Conservation (phyloP, 2,888 invertebrate species). For the Aelia acuminata region DNA sequence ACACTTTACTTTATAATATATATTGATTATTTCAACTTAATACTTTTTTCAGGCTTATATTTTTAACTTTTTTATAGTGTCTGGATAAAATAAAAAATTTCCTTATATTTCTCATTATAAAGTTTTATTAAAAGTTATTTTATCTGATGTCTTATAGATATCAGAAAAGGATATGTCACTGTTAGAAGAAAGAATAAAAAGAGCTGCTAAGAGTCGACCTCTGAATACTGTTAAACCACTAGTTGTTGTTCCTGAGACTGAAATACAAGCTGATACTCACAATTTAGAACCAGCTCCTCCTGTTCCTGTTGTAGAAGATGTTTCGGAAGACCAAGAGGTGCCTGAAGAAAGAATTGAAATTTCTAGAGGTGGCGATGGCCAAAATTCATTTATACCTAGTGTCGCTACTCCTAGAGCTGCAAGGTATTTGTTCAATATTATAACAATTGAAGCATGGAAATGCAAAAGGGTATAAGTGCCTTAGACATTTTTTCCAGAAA, state of each 20-base stretch:
- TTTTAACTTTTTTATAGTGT: too few relatives aligned
- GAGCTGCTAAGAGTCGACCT: conserved; percentile 78
- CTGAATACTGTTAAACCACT: conserved; percentile 69
- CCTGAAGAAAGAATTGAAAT: conserved; percentile 48
- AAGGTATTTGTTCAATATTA: not conserved
- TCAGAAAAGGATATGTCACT: conserved; percentile 95
- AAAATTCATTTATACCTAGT: not conserved
- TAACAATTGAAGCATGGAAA: too few relatives aligned
- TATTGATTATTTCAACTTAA: not conserved
- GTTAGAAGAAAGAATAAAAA: conserved; percentile 95
- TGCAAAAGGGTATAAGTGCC: too few relatives aligned
- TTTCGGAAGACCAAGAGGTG: conserved; percentile 55
- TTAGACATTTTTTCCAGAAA: too few relatives aligned
- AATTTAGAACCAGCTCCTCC: conserved; percentile 64
- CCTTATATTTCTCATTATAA: not conserved
- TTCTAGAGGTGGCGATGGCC: not conserved
- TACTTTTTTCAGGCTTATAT: not conserved
- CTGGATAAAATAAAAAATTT: too few relatives aligned
- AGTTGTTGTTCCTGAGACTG: conserved; percentile 67
- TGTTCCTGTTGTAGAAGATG: conserved; percentile 68
- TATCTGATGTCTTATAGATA: conserved; percentile 73
- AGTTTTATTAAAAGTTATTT: not conserved
- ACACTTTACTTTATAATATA: too few relatives aligned
- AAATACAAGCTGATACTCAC: not conserved
- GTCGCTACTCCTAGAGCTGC: not conserved